Evolutionary conservation across 2,113 vertebrate species (phyloP), one percentile per base, ranked within the genome.

Genomic region (Sclerurus mexicanus): DNA sequence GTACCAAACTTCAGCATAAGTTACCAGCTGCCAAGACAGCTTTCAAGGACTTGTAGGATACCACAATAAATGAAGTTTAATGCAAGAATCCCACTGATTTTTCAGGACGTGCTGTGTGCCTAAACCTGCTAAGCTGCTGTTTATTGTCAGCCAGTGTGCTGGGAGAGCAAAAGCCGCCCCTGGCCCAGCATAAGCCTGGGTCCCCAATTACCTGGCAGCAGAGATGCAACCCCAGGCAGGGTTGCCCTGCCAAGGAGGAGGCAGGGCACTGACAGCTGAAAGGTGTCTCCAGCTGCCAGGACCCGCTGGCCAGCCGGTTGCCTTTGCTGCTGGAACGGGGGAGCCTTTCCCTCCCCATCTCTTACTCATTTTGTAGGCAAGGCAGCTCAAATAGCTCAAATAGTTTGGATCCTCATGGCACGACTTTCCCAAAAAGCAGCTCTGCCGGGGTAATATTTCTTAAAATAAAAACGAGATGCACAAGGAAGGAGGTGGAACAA

Each of bases 391-490:
- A 96, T 96, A 95, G 49, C 92, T 96, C 80, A 39, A 92, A 96
- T 97, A 95, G 31, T 93, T 96, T 95, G 93, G 90, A 96, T 95
- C 94, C 84, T 85, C 73, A 3, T 2, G 13, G 68, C 71, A 72
- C 44, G 1, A 18, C 89, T 95, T 95, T 89, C 88, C 77, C 85
- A 85, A 96, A 90, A 90, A 64, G 49, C 78, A 49, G 69, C 66
- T 94, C 90, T 1, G 21, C 46, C 0, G 27, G 86, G 87, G 82
- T 92, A 95, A 85, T 90, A 97, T 94, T 97, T 97, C 97, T 97
- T 95, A 95, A 97, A 97, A 95, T 94, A 95, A 97, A 95, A 95
- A n/a, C 0, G 47, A 94, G 93, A 95, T 84, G 79, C 81, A 86
- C 62, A 28, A 93, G 64, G 86, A 93, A 92, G 76, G 94, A 96